These are phyloP conservation scores for Archivesica marissinica DNA, from an alignment of 1,140 invertebrate genomes.

Conservation along the genomic window DNA sequence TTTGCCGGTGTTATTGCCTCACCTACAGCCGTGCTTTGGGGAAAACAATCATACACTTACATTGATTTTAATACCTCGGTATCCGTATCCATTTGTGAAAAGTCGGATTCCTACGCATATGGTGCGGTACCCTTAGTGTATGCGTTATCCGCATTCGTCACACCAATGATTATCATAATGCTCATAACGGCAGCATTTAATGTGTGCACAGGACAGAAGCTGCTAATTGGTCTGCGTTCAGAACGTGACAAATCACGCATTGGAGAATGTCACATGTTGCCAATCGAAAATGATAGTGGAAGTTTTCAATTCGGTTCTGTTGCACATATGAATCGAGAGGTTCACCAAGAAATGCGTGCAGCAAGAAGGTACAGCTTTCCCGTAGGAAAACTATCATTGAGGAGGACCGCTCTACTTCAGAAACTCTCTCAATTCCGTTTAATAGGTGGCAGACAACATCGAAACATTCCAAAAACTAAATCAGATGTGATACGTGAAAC, in stretches of 20 bases:
- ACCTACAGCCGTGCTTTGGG: conserved; percentile 25
- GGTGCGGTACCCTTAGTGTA: conserved; percentile 28
- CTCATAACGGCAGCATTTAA: conserved; percentile 11
- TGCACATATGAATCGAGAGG: neutral
- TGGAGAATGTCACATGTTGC: neutral
- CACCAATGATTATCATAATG: conserved; percentile 32
- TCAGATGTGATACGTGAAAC: neutral
- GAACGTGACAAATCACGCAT: neutral
- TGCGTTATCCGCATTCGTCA: conserved; percentile 7
- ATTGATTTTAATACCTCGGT: neutral
- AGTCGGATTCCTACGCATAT: conserved; percentile 21
- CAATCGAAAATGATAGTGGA: neutral
- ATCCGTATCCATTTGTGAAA: conserved; percentile 35
- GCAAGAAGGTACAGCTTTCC: conserved; percentile 1
- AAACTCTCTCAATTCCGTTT: neutral
- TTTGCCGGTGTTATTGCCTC: conserved; percentile 1
- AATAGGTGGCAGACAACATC: neutral
- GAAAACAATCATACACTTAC: conserved; percentile 12
- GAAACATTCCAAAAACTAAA: conserved; percentile 10
- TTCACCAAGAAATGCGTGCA: neutral
- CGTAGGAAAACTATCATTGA: neutral
- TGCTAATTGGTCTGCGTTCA: neutral
- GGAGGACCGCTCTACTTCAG: neutral
- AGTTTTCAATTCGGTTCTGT: neutral
- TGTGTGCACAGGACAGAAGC: conserved; percentile 32